Base-by-base conservation (phyloP, 2,888 invertebrate genomes). In the Drosophila trichaetosa region DNA sequence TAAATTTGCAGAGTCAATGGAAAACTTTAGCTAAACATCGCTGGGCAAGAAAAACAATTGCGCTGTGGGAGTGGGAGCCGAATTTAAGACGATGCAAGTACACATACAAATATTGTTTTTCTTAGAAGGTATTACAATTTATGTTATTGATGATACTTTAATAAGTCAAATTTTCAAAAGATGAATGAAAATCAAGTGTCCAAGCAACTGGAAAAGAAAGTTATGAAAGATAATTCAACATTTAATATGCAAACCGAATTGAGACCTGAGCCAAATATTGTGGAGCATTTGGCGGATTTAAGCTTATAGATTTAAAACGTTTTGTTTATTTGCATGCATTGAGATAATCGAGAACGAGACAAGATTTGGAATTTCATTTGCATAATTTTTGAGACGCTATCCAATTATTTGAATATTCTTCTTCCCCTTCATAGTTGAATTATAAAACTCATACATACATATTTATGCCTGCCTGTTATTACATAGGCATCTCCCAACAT, bases 1-100 rank as follows among this genome's bases (percentile, higher is more conserved):
- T 89, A 89, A 89, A 90, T 87, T 85, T 85, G 70, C 80, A 84
- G 82, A 87, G 88, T 85, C 89, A 85, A 85, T 87, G 87, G 63
- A 53, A 76, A 87, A 89, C 86, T 87, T 73, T 21, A 60, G 64
- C 74, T 70, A 68, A 77, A 70, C 52, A 61, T 16, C 46, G 29
- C 40, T 34, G 40, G 18, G 29, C 34, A 53, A 59, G 56, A 64
- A 51, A n/a, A 64, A 48, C 29, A 54, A 52, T 40, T 46, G n/a
- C 13, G 8, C 16, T 16, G 36, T 36, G 36, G 46, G 51, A 21
- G 11, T 21, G 42, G 21, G 11, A 21, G 5, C n/a, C n/a, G 6
- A 21, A n/a, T n/a, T 48, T 40, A 21, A 38, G 27, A 29, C 21
- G 16, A 21, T 10, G 7, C 29, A 34, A 34, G 7, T 33, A 27